A percentile compares a stretch with the other conserved stretches of the same genome.
phyloP scores from a whole-genome alignment of 2,888 invertebrate species.

The Allacma fusca region DNA sequence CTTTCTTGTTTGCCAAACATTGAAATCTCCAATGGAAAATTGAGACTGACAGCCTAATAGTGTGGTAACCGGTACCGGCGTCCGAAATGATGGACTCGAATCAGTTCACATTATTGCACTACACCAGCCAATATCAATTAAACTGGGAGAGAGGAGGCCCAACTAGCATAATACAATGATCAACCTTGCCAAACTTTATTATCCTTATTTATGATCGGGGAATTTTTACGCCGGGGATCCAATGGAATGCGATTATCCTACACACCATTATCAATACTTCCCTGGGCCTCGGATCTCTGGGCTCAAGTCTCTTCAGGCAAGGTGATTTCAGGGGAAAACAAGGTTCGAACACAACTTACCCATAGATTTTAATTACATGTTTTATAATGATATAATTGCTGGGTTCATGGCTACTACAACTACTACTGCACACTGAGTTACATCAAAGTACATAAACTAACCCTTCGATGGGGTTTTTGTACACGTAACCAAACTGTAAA shows the following conservation, averaged over 20 bases:
- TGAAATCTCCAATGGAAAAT: neutral
- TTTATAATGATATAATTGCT: slow-evolving; percentile 38
- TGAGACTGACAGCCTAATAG: neutral
- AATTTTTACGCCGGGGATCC: slow-evolving; percentile 4
- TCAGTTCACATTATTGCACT: neutral
- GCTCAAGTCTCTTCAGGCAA: neutral
- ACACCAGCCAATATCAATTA: neutral
- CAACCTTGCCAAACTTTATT: slow-evolving; percentile 27
- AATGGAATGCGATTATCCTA: neutral
- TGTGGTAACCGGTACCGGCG: slow-evolving; percentile 3
- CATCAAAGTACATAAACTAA: neutral
- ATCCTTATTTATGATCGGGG: slow-evolving; percentile 30
- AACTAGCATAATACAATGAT: neutral
- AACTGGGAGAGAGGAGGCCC: neutral
- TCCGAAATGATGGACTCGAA: neutral
- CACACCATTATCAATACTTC: slow-evolving; percentile 14
- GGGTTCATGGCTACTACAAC: slow-evolving; percentile 32
- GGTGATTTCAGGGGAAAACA: slow-evolving; percentile 7
- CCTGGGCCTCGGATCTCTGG: neutral
- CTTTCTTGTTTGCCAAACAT: neutral
- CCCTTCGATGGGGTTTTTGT: too few species aligned
- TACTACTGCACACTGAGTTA: neutral
- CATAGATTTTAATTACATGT: slow-evolving; percentile 34
- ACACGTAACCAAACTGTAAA: too few species aligned
- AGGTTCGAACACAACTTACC: neutral